Percentiles rank a stretch among this genome's conserved stretches.
Conservation (phyloP, 2,113 vertebrate species). For the Gavia stellata region DNA sequence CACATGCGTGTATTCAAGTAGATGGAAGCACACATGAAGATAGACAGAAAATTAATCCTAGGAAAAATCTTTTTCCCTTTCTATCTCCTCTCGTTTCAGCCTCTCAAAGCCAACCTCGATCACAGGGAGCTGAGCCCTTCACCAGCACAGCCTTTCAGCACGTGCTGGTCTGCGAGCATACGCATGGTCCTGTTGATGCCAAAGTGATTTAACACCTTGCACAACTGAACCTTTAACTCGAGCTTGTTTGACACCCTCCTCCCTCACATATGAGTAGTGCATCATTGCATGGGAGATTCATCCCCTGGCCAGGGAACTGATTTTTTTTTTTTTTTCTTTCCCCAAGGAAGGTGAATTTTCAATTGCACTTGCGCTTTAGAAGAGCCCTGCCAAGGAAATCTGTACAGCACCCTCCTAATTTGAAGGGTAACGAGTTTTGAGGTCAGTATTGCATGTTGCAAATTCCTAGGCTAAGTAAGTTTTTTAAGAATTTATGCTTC, state of each 20-base stretch:
- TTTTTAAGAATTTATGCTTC: not conserved
- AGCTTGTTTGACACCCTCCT: not conserved
- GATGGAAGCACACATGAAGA: not conserved
- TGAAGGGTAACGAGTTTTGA: not conserved
- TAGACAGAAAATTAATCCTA: not conserved
- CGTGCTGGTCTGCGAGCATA: not conserved
- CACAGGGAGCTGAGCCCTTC: not conserved
- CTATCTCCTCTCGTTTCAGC: not conserved
- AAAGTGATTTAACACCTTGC: not conserved
- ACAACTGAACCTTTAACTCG: not conserved
- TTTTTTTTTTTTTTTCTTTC: not conserved
- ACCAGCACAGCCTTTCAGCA: not conserved
- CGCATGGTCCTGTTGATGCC: fast-evolving
- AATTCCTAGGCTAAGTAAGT: not conserved
- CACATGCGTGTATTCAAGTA: not conserved
- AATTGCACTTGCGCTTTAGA: not conserved
- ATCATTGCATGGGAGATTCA: not conserved
- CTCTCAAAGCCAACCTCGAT: not conserved
- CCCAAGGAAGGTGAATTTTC: not conserved
- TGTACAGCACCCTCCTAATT: not conserved
- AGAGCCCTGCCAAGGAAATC: not conserved
- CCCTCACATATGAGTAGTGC: not conserved
- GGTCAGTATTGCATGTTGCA: not conserved
- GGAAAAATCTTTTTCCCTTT: not conserved
- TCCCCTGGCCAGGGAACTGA: not conserved